These are phyloP conservation scores for Anthophora plumipes DNA, from an alignment of 2,888 invertebrate species.

Conservation along the genomic window DNA sequence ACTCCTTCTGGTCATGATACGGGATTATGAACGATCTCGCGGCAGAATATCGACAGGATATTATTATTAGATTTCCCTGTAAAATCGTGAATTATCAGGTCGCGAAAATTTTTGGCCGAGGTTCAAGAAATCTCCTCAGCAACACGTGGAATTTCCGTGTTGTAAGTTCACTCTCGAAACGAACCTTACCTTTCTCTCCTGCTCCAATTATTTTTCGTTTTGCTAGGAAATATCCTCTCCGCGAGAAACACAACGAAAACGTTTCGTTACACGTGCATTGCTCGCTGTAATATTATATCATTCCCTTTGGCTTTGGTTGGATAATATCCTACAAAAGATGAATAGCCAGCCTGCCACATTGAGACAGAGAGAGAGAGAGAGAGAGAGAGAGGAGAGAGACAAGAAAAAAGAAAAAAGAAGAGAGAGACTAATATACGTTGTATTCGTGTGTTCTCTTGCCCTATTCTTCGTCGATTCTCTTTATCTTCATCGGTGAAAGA, in stretches of 20 bases:
- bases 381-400: not conserved
- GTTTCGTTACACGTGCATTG: conserved; percentile 13
- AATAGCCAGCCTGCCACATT: not conserved
- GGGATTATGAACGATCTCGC: not conserved
- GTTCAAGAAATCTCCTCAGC: conserved; percentile 38
- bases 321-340: conserved; percentile 4
- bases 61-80: conserved; percentile 16
- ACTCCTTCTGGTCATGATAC: no score
- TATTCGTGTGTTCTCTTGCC: not conserved
- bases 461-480: not conserved
- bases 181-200: not conserved
- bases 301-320: not conserved
- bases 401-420: not conserved
- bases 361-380: not conserved
- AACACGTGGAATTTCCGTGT: conserved; percentile 48
- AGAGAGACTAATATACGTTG: conserved; percentile 3
- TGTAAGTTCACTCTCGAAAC: not conserved
- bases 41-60: conserved; percentile 18
- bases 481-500: not conserved
- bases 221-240: conserved; percentile 2
- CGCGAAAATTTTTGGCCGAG: conserved; percentile 31
- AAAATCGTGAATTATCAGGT: conserved; percentile 17
- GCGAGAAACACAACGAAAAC: not conserved
- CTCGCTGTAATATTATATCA: conserved; percentile 10
- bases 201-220: conserved; percentile 1